These are phyloP conservation scores for Operophtera brumata DNA, from an alignment of 2,888 invertebrate species.

Conservation along the genomic window DNA sequence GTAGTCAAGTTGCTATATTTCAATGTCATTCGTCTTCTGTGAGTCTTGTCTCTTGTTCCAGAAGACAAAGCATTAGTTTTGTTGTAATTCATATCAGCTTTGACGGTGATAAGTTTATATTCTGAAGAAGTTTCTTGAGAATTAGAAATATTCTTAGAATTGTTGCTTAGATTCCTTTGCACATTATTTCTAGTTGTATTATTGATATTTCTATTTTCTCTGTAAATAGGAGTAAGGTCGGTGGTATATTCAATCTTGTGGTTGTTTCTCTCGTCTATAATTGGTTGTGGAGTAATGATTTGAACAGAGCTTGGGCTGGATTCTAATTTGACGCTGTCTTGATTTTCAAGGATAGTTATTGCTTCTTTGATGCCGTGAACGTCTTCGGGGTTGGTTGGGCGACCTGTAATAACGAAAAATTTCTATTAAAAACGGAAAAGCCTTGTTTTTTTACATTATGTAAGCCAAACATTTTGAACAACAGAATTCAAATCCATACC, in stretches of 20 bases:
- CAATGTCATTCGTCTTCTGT: slow-evolving; percentile 63
- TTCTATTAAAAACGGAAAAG: neutral
- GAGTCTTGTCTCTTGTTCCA: slow-evolving; percentile 54
- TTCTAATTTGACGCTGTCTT: slow-evolving; percentile 46
- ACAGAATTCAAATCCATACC: too few relatives aligned
- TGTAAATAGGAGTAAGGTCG: slow-evolving; percentile 60
- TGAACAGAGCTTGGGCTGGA: slow-evolving; percentile 44
- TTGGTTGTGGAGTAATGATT: slow-evolving; percentile 62
- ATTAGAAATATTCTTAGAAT: slow-evolving; percentile 31
- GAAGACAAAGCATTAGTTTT: slow-evolving; percentile 47
- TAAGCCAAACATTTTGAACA: too few relatives aligned
- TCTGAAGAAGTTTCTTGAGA: slow-evolving; percentile 44
- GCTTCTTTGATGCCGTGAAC: slow-evolving; percentile 70
- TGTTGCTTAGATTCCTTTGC: slow-evolving; percentile 34
- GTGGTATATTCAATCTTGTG: slow-evolving; percentile 45
- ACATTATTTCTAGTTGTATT: slow-evolving; percentile 39
- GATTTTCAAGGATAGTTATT: slow-evolving; percentile 68
- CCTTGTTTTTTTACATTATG: too few relatives aligned
- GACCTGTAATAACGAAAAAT: slow-evolving; percentile 44
- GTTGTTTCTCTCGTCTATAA: slow-evolving; percentile 61
- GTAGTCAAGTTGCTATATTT: slow-evolving; percentile 47
- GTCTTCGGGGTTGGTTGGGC: slow-evolving; percentile 61
- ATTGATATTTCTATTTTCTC: slow-evolving; percentile 61
- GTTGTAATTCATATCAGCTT: slow-evolving; percentile 56
- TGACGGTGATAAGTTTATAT: slow-evolving; percentile 52